phyloP scores from a whole-genome alignment of 2,797 vertebrate species.

The Lepus townsendii region DNA sequence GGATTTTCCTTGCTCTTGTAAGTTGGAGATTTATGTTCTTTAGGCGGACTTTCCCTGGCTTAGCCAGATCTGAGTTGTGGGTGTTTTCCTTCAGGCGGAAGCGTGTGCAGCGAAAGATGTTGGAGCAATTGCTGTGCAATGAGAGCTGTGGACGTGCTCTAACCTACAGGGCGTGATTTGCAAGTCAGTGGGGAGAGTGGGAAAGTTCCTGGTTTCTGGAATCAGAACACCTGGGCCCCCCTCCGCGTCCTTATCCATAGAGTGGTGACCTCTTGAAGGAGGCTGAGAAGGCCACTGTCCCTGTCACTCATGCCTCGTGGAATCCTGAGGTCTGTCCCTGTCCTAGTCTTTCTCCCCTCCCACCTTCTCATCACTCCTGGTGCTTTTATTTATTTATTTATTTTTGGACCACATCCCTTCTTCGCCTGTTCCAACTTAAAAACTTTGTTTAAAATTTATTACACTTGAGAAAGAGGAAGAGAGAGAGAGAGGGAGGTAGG shows the following conservation, averaged over 20 bases:
- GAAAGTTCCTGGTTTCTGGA: background rate
- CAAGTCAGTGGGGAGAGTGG: background rate
- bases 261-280: background rate
- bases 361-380: background rate
- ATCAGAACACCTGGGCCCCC: background rate
- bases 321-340: too few species aligned
- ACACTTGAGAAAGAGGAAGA: too few species aligned
- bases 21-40: constrained; percentile 85
- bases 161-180: constrained; percentile 56
- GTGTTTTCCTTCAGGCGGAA: constrained; percentile 28
- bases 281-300: fast-evolving
- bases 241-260: background rate
- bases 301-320: background rate
- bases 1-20: constrained; percentile 84
- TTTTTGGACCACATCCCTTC: background rate
- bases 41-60: constrained; percentile 85
- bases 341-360: background rate
- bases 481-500: too few species aligned
- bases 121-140: constrained; percentile 60
- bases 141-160: constrained; percentile 53
- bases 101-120: background rate
- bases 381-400: background rate
- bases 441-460: too few species aligned
- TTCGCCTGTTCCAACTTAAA: background rate
- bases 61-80: background rate